Percentiles rank a stretch among this genome's conserved stretches.
These are phyloP conservation scores for Danaus plexippus DNA, from an alignment of 1,140 invertebrate genomes.

Conservation along the genomic window DNA sequence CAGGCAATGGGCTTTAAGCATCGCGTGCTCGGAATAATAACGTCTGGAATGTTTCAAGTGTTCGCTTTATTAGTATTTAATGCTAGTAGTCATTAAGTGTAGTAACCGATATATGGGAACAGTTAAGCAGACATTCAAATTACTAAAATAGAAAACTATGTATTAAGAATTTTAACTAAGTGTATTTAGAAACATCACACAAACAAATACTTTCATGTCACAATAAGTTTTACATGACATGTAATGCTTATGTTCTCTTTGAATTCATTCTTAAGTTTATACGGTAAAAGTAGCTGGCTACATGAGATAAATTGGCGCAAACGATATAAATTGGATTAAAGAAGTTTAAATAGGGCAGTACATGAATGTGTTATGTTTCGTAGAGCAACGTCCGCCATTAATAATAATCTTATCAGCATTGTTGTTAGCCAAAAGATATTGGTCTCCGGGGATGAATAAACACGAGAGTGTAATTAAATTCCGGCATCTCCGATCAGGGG, in stretches of 20 bases:
- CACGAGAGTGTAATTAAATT: conserved; percentile 53
- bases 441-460: conserved; percentile 31
- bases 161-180: too few relatives aligned
- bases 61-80: conserved; percentile 23
- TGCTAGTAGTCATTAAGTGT: conserved; percentile 1
- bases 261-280: too few relatives aligned
- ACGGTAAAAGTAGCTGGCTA: too few relatives aligned
- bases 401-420: conserved; percentile 26
- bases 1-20: conserved; percentile 16
- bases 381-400: conserved; percentile 23
- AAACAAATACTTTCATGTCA: too few relatives aligned
- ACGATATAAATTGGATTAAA: conserved; percentile 17
- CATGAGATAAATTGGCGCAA: conserved; percentile 9
- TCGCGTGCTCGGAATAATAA: conserved; percentile 29
- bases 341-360: conserved; percentile 16
- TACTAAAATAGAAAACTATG: too few relatives aligned
- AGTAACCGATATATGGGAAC: conserved; percentile 6
- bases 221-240: too few relatives aligned
- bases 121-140: conserved; percentile 3
- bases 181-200: too few relatives aligned
- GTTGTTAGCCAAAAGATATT: conserved; percentile 22
- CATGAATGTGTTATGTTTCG: conserved; percentile 5
- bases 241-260: too few relatives aligned
- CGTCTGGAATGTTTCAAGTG: conserved; percentile 23
- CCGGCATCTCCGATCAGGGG: conserved; percentile 26